Conservation (phyloP, 2,797 vertebrate species). For the Chromis chromis region DNA sequence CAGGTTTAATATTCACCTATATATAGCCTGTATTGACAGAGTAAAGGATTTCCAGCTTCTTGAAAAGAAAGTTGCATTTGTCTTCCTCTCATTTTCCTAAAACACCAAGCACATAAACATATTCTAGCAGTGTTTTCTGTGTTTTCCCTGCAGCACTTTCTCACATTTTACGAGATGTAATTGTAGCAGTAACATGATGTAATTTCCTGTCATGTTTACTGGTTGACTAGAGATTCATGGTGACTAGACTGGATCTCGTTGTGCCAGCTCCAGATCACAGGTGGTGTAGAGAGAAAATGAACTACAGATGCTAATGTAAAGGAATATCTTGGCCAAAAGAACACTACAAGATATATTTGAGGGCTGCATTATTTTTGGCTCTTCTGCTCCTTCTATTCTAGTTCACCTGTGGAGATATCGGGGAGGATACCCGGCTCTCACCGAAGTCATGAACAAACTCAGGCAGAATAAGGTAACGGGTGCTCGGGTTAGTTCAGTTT, state of each 20-base stretch:
- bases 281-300: background rate
- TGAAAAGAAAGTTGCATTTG: background rate
- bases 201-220: background rate
- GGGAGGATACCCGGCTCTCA: slow-evolving; percentile 97
- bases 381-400: slow-evolving; percentile 80
- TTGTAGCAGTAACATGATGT: background rate
- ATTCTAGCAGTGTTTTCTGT: no score
- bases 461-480: slow-evolving; percentile 91
- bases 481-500: slow-evolving; percentile 48
- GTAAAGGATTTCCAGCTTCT: background rate
- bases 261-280: background rate
- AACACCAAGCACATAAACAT: background rate
- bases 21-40: background rate
- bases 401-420: slow-evolving; percentile 98
- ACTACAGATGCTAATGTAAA: slow-evolving; percentile 2
- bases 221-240: background rate
- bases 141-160: no score
- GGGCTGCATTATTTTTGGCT: slow-evolving; percentile 61
- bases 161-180: no score
- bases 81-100: background rate
- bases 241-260: background rate
- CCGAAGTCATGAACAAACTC: slow-evolving; percentile 98
- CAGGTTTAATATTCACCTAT: background rate
- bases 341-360: slow-evolving; percentile 11
- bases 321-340: background rate